phyloP scores from a whole-genome alignment of 2,113 vertebrate species.

The Lethenteron reissneri region DNA sequence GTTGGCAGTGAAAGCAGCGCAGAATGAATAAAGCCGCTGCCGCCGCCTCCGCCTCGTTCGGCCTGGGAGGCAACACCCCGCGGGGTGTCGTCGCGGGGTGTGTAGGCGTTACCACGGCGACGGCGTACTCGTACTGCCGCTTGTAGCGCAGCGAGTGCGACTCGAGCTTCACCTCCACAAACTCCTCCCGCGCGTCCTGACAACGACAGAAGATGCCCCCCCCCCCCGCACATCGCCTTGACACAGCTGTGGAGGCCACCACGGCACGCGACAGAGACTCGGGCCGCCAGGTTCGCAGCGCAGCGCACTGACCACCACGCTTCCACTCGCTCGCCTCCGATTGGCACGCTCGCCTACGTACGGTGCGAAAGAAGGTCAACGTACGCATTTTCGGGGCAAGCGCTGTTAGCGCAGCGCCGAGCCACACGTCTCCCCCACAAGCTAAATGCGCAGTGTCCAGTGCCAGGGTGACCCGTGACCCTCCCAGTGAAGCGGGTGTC shows the following conservation, averaged over 20 bases:
- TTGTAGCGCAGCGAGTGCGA: constrained; percentile 60
- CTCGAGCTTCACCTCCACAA: constrained; percentile 62
- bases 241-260: too few relatives aligned
- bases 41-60: neutral
- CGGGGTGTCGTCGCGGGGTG: neutral
- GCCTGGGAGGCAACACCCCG: neutral
- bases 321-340: neutral
- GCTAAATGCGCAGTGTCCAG: too few relatives aligned
- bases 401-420: neutral
- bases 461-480: too few relatives aligned
- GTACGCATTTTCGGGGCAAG: neutral
- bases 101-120: constrained; percentile 33
- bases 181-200: constrained; percentile 42
- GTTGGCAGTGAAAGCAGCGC: neutral
- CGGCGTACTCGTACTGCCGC: constrained; percentile 57
- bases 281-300: neutral
- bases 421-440: too few relatives aligned
- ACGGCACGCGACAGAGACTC: neutral
- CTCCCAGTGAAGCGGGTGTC: too few relatives aligned
- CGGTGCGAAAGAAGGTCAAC: neutral
- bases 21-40: neutral
- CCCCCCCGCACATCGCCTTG: too few relatives aligned
- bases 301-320: neutral
- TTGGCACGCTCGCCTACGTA: constrained; percentile 8
- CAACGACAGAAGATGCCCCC: neutral